Conservation (phyloP, 2,797 vertebrate species). For the Microhierax caerulescens region DNA sequence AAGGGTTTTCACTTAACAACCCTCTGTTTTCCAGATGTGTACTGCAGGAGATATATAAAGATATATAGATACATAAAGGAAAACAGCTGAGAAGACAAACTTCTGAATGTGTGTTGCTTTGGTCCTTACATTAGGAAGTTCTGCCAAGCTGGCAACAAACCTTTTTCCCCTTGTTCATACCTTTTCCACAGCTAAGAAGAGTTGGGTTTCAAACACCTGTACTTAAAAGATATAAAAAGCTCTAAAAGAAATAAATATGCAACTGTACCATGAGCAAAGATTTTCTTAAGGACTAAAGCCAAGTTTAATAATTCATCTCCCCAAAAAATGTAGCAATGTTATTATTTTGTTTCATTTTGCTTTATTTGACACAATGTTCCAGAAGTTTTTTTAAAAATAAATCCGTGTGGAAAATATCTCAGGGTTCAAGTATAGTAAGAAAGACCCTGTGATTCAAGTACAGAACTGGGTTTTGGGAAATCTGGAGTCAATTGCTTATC, state of each 20-base stretch:
- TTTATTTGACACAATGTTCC: not conserved
- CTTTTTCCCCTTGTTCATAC: rapidly evolving
- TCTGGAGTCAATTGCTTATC: not conserved
- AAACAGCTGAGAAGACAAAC: not conserved
- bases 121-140: not conserved
- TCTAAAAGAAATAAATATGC: not conserved
- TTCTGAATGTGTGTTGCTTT: not conserved
- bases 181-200: not conserved
- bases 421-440: not conserved
- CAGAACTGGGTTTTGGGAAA: not conserved
- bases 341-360: not conserved
- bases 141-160: not conserved
- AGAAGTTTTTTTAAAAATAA: not conserved
- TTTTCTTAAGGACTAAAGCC: not conserved
- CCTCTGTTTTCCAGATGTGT: not conserved
- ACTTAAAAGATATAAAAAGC: not conserved
- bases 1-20: not conserved
- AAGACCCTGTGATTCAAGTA: not conserved
- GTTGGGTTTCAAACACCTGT: not conserved
- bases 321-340: not conserved
- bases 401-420: not conserved
- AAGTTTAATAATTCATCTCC: not conserved
- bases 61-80: rapidly evolving
- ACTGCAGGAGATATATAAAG: not conserved
- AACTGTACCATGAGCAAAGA: not conserved